These are phyloP conservation scores for Scolopax bukidnonensis DNA, from an alignment of 2,797 vertebrate genomes.

Conservation along the genomic window DNA sequence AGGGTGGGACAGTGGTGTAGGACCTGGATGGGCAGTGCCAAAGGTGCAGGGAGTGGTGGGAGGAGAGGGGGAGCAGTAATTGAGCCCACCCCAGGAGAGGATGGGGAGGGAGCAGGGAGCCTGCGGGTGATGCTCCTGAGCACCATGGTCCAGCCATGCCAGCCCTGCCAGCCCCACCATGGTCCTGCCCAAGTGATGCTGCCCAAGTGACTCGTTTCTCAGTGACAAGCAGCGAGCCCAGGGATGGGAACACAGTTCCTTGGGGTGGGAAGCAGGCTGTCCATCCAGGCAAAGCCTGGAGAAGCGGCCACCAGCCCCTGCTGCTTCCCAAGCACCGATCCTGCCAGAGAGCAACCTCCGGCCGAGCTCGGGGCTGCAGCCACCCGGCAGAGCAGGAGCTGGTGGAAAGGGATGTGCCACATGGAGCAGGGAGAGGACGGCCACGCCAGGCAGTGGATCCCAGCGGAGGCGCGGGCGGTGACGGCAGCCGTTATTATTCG, in stretches of 20 bases:
- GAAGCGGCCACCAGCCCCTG: background rate
- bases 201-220: background rate
- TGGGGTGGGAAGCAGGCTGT: background rate
- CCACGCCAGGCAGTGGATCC: background rate
- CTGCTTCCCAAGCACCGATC: rapidly evolving
- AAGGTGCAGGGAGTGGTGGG: background rate
- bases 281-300: rapidly evolving
- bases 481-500: background rate
- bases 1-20: rapidly evolving
- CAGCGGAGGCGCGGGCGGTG: rapidly evolving
- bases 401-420: background rate
- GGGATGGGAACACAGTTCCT: background rate
- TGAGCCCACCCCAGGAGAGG: rapidly evolving
- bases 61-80: background rate
- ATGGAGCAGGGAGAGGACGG: background rate
- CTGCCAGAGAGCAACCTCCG: background rate
- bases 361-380: background rate
- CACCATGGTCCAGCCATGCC: rapidly evolving
- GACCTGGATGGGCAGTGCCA: background rate
- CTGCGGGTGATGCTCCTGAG: background rate
- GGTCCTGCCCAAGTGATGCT: background rate
- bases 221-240: background rate
- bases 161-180: background rate
- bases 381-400: rapidly evolving
- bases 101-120: background rate